Base-by-base conservation (phyloP, 1,140 invertebrate species). In the Pentalonia nigronervosa region DNA sequence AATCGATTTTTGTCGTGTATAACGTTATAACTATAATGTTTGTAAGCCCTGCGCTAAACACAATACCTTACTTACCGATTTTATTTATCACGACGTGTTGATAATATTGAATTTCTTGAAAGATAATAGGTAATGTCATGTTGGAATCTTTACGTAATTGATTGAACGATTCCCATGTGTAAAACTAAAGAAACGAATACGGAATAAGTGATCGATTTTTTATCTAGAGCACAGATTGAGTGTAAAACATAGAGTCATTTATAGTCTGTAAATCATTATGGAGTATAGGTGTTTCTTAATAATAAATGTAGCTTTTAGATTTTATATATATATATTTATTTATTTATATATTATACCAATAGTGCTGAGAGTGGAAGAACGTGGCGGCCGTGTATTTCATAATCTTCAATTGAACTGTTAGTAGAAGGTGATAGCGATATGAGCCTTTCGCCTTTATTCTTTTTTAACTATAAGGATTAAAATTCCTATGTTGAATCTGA, bases 351-450 rank as follows among this genome's bases (percentile, higher is more conserved):
- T 92, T 41, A 89, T 92, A 92, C 90, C 76, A 92, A 83, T 25
- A 92, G n/a, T 14, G 90, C 76, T 20, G 90, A 92, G 21, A 92
- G 34, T 8, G 90, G 90, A 25, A 92, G 20, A 83, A 92, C 34
- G 23, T 92, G 90, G 20, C 9, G 76, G 23, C 90, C 90, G 21
- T 83, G n/a, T 83, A 92, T 83, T 92, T 83, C 67, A 20, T 92
- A 92, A 34, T 92, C 67, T 83, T 92, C 90, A 2, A 92, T 83
- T n/a, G 67, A 92, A 92, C 45, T 81, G 23, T 92, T 92, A 34
- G 30, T 92, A 50, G 45, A 25, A 17, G 90, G 90, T 2, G 60
- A 81, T 6, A 81, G 34, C 48, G 90, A 92, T 36, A 92, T 50
- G 11, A 50, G 23, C 8, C 90, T 92, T 36, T 92, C 90, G 25